phyloP scores from a whole-genome alignment of 35 echinoderm and acorn worm genomes.

The Anneissia japonica region DNA sequence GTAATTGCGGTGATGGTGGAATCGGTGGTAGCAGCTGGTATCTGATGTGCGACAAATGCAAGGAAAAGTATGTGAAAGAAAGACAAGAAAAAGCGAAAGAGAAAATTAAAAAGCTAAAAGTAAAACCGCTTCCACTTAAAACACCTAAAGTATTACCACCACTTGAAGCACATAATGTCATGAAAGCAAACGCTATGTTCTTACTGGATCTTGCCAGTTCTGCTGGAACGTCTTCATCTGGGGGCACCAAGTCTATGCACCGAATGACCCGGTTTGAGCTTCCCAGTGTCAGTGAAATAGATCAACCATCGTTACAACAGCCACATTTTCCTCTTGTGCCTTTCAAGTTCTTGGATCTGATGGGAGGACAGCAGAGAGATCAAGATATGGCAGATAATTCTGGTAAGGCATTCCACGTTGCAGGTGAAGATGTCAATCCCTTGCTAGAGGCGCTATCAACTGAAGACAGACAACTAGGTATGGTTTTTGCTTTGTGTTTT shows the following conservation, averaged over 20 bases:
- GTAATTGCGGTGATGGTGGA: conserved; percentile 90
- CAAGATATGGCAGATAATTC: not conserved
- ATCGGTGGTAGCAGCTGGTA: conserved; percentile 90
- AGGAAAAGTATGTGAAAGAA: conserved; percentile 82
- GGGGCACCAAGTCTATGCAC: conserved; percentile 22
- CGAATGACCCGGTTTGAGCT: conserved; percentile 75
- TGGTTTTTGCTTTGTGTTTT: no score
- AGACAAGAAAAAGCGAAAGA: conserved; percentile 80
- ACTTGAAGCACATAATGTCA: conserved; percentile 87
- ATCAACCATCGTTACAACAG: conserved; percentile 17
- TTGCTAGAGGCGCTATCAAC: not conserved
- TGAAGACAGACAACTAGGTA: conserved; percentile 3
- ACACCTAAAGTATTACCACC: conserved; percentile 76
- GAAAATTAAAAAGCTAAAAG: conserved; percentile 81
- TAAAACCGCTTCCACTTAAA: conserved; percentile 67
- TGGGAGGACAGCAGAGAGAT: not conserved
- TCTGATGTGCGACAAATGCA: conserved; percentile 91
- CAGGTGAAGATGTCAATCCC: not conserved
- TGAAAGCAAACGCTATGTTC: conserved; percentile 98
- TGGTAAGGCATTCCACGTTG: not conserved
- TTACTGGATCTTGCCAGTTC: conserved; percentile 87
- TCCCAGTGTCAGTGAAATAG: conserved; percentile 71
- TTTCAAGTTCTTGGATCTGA: conserved; percentile 75
- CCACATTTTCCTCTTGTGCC: conserved; percentile 59
- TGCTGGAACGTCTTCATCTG: conserved; percentile 47